These are phyloP conservation scores for Electrophaes corylata DNA, from an alignment of 2,888 invertebrate genomes.

Conservation along the genomic window DNA sequence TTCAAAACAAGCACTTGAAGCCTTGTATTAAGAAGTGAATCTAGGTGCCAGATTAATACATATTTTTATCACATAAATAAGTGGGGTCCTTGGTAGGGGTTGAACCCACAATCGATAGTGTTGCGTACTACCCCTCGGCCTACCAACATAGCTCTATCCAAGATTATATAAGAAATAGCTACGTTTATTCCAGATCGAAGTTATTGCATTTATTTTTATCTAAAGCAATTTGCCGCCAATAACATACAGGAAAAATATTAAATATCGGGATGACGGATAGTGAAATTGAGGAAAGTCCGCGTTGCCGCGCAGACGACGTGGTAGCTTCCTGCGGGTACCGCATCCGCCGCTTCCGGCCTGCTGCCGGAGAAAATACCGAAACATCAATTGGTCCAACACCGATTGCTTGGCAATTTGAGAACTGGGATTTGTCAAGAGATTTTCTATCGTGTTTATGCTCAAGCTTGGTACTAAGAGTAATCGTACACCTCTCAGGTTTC, in stretches of 20 bases:
- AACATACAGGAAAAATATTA: conserved; percentile 31
- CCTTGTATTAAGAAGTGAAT: too few relatives aligned
- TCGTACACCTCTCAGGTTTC: too few relatives aligned
- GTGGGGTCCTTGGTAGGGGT: too few relatives aligned
- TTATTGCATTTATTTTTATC: conserved; percentile 16
- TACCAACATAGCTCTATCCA: not conserved
- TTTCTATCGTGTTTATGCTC: not conserved
- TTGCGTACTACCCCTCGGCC: not conserved
- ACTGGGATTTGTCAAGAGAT: not conserved
- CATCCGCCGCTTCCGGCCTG: conserved; percentile 51
- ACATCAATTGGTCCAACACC: conserved; percentile 2
- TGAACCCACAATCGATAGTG: too few relatives aligned
- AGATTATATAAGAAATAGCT: not conserved
- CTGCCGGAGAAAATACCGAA: conserved; percentile 14
- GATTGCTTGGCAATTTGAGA: not conserved
- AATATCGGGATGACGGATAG: conserved; percentile 39
- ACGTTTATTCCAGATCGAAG: not conserved
- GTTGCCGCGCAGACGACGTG: conserved; percentile 47
- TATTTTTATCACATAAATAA: too few relatives aligned
- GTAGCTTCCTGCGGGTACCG: conserved; percentile 52
- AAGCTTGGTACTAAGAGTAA: too few relatives aligned
- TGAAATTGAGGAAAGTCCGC: conserved; percentile 47
- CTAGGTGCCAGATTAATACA: too few relatives aligned
- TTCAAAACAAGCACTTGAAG: too few relatives aligned
- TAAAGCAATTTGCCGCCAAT: conserved; percentile 27